Evolutionary conservation across 2,797 vertebrate genomes (phyloP).

Genomic region (Stomatorhinus walkeri): DNA sequence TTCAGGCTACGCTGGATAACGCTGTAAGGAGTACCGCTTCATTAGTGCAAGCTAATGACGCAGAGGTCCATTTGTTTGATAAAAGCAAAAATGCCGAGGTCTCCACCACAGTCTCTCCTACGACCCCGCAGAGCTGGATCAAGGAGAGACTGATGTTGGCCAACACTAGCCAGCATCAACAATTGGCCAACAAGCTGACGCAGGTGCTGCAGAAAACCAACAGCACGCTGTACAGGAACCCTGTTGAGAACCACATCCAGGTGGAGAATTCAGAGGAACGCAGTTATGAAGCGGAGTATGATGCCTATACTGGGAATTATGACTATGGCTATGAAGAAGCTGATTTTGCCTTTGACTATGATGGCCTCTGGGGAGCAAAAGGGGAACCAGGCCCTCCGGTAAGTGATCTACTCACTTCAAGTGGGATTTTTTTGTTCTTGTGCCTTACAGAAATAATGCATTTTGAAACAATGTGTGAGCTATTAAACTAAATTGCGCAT

Average conservation of each 20-base stretch:
- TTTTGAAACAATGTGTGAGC: slow-evolving; percentile 27
- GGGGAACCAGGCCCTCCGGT: slow-evolving; percentile 87
- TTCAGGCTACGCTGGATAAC: slow-evolving; percentile 27
- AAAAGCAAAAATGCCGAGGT: slow-evolving; percentile 43
- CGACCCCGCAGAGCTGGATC: slow-evolving; percentile 41
- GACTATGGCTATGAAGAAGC: slow-evolving; percentile 80
- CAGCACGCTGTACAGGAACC: slow-evolving; percentile 59
- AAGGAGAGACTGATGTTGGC: slow-evolving; percentile 48
- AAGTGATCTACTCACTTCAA: slow-evolving; percentile 53
- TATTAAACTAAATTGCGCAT: slow-evolving; percentile 28
- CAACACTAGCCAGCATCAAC: slow-evolving; percentile 41
- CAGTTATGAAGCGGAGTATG: slow-evolving; percentile 58
- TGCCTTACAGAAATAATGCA: slow-evolving; percentile 20
- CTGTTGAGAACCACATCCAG: slow-evolving; percentile 51
- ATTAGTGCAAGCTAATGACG: slow-evolving; percentile 26
- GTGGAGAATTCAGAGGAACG: slow-evolving; percentile 58
- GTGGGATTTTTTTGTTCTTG: slow-evolving; percentile 22
- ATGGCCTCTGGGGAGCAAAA: slow-evolving; percentile 76
- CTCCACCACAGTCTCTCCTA: slow-evolving; percentile 39
- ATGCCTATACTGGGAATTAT: slow-evolving; percentile 66
- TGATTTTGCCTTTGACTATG: slow-evolving; percentile 73
- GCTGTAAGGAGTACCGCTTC: slow-evolving; percentile 33
- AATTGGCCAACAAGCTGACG: slow-evolving; percentile 41
- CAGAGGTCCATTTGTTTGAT: slow-evolving; percentile 33
- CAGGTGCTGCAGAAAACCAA: slow-evolving; percentile 61